Evolutionary conservation across 2,888 invertebrate species (phyloP).

Genomic region (Myopa tessellatipennis): DNA sequence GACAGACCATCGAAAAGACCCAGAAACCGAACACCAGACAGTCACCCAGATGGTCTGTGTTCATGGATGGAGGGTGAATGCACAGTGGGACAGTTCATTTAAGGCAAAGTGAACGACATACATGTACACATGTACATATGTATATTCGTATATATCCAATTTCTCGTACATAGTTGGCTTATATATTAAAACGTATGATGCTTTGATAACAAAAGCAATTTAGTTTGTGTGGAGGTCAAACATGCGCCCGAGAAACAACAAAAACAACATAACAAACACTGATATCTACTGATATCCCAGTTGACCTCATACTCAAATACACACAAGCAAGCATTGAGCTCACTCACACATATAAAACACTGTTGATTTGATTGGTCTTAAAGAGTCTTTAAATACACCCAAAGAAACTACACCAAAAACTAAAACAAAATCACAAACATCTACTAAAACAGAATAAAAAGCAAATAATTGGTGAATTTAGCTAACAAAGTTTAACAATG

Average conservation of each 20-base stretch:
- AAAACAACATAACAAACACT: too few relatives aligned
- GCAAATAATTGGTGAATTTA: too few relatives aligned
- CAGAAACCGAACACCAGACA: slow-evolving; percentile 11
- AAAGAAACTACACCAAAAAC: too few relatives aligned
- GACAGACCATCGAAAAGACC: slow-evolving; percentile 28
- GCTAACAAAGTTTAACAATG: too few relatives aligned
- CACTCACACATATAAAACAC: background rate
- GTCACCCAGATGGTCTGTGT: background rate
- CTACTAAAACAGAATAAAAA: too few relatives aligned
- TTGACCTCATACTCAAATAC: background rate
- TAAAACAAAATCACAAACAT: too few relatives aligned
- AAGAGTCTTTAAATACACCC: too few relatives aligned
- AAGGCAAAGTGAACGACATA: background rate
- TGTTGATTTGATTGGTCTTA: background rate
- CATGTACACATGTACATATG: background rate
- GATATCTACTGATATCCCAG: too few relatives aligned
- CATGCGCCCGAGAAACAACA: background rate
- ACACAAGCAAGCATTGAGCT: slow-evolving; percentile 30
- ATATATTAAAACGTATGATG: slow-evolving; percentile 23
- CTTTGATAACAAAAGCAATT: slow-evolving; percentile 66
- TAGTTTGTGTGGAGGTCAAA: slow-evolving; percentile 64
- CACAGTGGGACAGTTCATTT: slow-evolving; percentile 14
- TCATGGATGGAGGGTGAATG: background rate
- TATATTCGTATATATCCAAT: background rate
- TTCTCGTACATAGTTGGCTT: background rate